These are phyloP conservation scores for Rhagonycha lutea DNA, from an alignment of 2,888 invertebrate genomes.

Conservation along the genomic window DNA sequence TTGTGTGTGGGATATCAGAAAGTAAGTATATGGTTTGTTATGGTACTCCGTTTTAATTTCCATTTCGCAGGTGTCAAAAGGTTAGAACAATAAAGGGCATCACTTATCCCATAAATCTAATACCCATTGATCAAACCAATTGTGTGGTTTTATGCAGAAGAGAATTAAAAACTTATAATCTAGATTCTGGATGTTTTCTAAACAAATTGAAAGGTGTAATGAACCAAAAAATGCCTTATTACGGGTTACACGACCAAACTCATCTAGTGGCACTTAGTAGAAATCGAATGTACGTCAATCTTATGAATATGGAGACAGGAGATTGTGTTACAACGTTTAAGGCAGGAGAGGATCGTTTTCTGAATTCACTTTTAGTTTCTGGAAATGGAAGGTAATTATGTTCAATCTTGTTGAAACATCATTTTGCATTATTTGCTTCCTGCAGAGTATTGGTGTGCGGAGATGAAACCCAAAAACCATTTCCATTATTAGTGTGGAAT, in stretches of 20 bases:
- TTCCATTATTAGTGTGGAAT: slow-evolving; percentile 88
- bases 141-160: slow-evolving; percentile 82
- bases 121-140: slow-evolving; percentile 74
- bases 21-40: slow-evolving; percentile 46
- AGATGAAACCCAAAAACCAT: slow-evolving; percentile 91
- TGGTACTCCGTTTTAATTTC: neutral
- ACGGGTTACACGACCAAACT: slow-evolving; percentile 78
- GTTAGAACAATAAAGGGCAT: slow-evolving; percentile 75
- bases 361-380: slow-evolving; percentile 84
- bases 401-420: neutral
- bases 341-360: slow-evolving; percentile 87
- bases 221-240: slow-evolving; percentile 93
- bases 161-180: slow-evolving; percentile 79
- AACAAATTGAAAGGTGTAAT: slow-evolving; percentile 82
- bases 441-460: slow-evolving; percentile 82
- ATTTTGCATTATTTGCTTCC: slow-evolving; percentile 17
- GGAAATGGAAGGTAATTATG: slow-evolving; percentile 76
- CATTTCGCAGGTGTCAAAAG: slow-evolving; percentile 59
- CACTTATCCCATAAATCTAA: slow-evolving; percentile 76
- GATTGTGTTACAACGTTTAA: slow-evolving; percentile 87
- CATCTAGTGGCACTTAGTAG: slow-evolving; percentile 83
- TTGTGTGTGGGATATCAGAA: slow-evolving; percentile 78
- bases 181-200: slow-evolving; percentile 74
- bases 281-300: slow-evolving; percentile 87
- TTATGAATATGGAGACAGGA: slow-evolving; percentile 81